A percentile compares a stretch with the other conserved stretches of the same genome.
These are phyloP conservation scores for Ceratoteleas bidentatus DNA, from an alignment of 1,140 invertebrate species.

Conservation along the genomic window DNA sequence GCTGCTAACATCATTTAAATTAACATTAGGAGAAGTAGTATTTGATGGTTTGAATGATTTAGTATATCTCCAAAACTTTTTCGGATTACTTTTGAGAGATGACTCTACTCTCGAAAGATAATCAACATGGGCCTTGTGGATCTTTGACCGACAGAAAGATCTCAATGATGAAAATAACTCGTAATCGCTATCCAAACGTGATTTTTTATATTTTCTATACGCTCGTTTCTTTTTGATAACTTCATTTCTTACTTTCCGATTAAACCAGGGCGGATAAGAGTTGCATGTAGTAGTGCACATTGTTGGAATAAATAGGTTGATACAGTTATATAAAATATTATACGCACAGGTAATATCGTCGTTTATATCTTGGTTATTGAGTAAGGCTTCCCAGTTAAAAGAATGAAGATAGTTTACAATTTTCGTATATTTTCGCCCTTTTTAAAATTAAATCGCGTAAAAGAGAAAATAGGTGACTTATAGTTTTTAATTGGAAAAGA, in stretches of 20 bases:
- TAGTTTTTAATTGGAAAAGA: too few relatives aligned
- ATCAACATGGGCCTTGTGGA: not conserved
- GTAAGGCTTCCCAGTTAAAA: not conserved
- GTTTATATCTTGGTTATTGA: not conserved
- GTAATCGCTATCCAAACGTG: constrained; percentile 2
- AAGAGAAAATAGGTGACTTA: not conserved
- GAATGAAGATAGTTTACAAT: not conserved
- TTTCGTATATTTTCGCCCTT: not conserved
- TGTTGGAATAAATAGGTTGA: constrained; percentile 10
- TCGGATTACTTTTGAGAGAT: too few relatives aligned
- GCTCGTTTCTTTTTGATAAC: not conserved
- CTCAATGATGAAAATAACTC: not conserved
- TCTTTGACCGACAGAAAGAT: not conserved
- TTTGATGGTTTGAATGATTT: not conserved
- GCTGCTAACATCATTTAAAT: not conserved
- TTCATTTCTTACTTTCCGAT: not conserved
- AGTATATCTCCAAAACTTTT: constrained; percentile 22
- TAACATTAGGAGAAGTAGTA: not conserved
- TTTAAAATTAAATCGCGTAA: not conserved
- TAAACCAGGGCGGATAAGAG: constrained; percentile 15
- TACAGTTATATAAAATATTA: constrained; percentile 8
- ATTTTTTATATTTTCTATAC: constrained; percentile 1
- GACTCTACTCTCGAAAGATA: not conserved
- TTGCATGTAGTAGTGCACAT: not conserved
- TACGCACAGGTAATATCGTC: constrained; percentile 14